Conservation (phyloP, 1,140 invertebrate species). For the Drosophila aff. region DNA sequence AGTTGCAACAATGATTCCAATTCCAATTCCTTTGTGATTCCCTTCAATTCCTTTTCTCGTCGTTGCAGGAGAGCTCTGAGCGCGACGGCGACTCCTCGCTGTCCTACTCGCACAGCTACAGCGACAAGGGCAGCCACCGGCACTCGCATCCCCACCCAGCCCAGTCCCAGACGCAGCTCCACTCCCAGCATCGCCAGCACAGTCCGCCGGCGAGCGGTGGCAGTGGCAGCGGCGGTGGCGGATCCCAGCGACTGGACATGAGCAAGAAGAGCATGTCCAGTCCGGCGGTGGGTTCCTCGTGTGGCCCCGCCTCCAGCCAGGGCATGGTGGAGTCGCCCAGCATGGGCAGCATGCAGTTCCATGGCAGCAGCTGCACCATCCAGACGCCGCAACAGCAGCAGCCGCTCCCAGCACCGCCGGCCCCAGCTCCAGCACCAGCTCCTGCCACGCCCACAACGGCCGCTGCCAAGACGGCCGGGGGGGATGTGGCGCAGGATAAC, state of each 20-base stretch:
- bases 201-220: conserved; percentile 67
- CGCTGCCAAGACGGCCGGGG: conserved; percentile 40
- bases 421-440: conserved; percentile 34
- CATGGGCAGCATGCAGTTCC: conserved; percentile 76
- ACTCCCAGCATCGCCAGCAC: conserved; percentile 51
- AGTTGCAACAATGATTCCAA: background rate
- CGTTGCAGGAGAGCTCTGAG: conserved; percentile 70
- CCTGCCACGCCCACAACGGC: conserved; percentile 35
- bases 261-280: conserved; percentile 84
- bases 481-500: conserved; percentile 79
- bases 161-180: conserved; percentile 36
- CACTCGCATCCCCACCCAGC: conserved; percentile 64
- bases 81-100: conserved; percentile 79
- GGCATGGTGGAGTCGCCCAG: conserved; percentile 81
- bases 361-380: conserved; percentile 76
- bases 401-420: conserved; percentile 42
- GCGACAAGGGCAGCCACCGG: conserved; percentile 64
- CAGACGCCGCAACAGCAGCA: conserved; percentile 74
- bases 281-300: conserved; percentile 66
- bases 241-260: conserved; percentile 72
- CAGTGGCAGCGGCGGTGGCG: conserved; percentile 21
- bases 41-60: background rate
- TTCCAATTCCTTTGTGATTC: background rate
- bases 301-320: conserved; percentile 44
- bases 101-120: conserved; percentile 79